Percentiles rank a stretch among this genome's conserved stretches.
Evolutionary conservation across 2,888 invertebrate species (phyloP).

Genomic region (Apamea crenata): DNA sequence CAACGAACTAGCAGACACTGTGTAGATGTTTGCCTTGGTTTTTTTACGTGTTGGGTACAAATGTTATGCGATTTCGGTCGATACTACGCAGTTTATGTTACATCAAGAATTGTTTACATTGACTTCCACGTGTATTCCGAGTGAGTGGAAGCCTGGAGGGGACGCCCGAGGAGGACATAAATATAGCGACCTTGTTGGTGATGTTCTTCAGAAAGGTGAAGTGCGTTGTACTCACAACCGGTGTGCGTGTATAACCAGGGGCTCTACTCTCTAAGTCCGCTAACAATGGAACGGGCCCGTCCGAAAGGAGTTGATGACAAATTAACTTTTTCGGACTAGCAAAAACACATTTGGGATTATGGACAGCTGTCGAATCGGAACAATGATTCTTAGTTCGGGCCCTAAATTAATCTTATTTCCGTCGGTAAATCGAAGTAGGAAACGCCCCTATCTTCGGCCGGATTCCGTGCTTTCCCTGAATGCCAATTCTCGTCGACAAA

Average conservation of each 20-base stretch:
- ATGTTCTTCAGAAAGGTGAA: background rate
- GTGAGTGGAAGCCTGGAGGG: background rate
- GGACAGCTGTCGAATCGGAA: background rate
- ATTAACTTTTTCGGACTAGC: background rate
- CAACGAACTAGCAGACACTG: slow-evolving; percentile 65
- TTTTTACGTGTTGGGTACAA: slow-evolving; percentile 51
- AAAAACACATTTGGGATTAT: background rate
- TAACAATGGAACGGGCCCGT: background rate
- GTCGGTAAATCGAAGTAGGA: background rate
- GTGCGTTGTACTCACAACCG: background rate
- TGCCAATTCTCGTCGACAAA: too few species aligned
- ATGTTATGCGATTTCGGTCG: slow-evolving; percentile 40
- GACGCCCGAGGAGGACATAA: background rate
- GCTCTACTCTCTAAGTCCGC: background rate
- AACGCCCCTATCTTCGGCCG: background rate
- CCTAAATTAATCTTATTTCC: background rate
- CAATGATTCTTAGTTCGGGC: background rate
- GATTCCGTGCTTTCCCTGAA: too few species aligned
- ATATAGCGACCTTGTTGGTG: background rate
- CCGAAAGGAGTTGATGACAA: background rate
- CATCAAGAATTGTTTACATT: slow-evolving; percentile 14
- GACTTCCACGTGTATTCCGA: slow-evolving; percentile 10
- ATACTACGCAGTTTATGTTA: slow-evolving; percentile 60
- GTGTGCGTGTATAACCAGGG: background rate
- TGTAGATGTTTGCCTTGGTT: slow-evolving; percentile 65